Evolutionary conservation across 2,797 vertebrate genomes (phyloP).

Genomic region (Picus viridis): DNA sequence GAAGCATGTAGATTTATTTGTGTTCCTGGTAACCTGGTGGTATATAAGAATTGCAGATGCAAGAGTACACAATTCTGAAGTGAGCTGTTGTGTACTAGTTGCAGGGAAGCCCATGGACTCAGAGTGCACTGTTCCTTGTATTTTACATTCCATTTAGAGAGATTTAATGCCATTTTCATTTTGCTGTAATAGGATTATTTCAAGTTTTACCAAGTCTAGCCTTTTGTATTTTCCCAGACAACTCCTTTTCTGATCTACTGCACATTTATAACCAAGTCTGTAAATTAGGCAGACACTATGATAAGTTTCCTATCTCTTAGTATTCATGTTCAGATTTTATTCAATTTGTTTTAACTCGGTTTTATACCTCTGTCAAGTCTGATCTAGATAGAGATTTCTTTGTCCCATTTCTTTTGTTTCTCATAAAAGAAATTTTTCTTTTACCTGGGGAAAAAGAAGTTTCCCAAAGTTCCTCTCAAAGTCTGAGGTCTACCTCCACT

Average conservation of each 20-base stretch:
- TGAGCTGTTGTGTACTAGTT: neutral
- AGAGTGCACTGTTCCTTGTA: fast-evolving
- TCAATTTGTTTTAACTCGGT: conserved; percentile 41
- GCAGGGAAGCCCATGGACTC: neutral
- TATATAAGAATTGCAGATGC: neutral
- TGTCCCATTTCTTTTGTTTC: conserved; percentile 21
- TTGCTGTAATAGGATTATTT: conserved; percentile 10
- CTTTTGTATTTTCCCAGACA: neutral
- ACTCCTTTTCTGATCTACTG: conserved; percentile 17
- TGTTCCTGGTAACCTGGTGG: neutral
- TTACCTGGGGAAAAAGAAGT: neutral
- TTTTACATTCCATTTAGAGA: neutral
- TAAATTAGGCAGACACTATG: neutral
- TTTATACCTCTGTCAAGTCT: neutral
- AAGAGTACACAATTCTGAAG: neutral
- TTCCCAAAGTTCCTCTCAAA: neutral
- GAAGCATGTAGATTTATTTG: neutral
- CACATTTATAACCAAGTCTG: neutral
- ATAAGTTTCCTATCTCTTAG: conserved; percentile 8
- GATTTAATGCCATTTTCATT: neutral
- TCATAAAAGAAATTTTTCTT: neutral
- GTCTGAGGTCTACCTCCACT: neutral
- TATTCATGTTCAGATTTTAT: neutral
- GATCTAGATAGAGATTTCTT: neutral
- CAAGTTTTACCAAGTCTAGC: neutral